Evolutionary conservation across 2,888 invertebrate genomes (phyloP).

Genomic region (Phyto melanocephala): DNA sequence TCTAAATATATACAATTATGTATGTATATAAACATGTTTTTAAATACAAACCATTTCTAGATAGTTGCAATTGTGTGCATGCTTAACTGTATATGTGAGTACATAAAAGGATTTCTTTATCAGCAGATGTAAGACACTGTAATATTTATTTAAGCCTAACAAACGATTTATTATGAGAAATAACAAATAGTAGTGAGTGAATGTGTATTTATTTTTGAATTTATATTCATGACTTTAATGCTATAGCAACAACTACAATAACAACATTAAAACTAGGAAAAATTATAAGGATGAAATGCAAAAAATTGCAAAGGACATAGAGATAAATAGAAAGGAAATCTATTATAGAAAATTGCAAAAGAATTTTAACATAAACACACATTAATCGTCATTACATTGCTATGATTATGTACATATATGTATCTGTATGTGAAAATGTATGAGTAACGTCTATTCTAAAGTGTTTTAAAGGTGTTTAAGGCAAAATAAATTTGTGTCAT

Average conservation of each 20-base stretch:
- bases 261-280: neutral
- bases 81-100: neutral
- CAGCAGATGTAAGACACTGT: slow-evolving; percentile 72
- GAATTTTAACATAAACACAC: slow-evolving; percentile 2
- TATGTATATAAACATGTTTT: slow-evolving; percentile 1
- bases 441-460: slow-evolving; percentile 22
- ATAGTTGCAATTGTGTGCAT: neutral
- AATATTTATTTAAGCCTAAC: slow-evolving; percentile 63
- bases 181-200: neutral
- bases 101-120: slow-evolving; percentile 70
- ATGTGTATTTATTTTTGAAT: slow-evolving; percentile 35
- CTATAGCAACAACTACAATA: neutral
- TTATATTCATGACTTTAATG: slow-evolving; percentile 57
- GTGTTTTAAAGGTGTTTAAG: slow-evolving; percentile 44
- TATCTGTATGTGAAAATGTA: too few species aligned
- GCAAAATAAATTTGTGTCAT: slow-evolving; percentile 55
- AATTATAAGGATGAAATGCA: slow-evolving; percentile 37
- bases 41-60: neutral
- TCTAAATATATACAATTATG: too few species aligned
- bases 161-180: slow-evolving; percentile 47
- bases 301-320: slow-evolving; percentile 58
- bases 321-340: slow-evolving; percentile 37
- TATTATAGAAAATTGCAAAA: slow-evolving; percentile 34
- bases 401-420: neutral
- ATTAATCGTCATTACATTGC: neutral